Conservation (phyloP, 2,797 vertebrate genomes). For the Okamejei kenojei region DNA sequence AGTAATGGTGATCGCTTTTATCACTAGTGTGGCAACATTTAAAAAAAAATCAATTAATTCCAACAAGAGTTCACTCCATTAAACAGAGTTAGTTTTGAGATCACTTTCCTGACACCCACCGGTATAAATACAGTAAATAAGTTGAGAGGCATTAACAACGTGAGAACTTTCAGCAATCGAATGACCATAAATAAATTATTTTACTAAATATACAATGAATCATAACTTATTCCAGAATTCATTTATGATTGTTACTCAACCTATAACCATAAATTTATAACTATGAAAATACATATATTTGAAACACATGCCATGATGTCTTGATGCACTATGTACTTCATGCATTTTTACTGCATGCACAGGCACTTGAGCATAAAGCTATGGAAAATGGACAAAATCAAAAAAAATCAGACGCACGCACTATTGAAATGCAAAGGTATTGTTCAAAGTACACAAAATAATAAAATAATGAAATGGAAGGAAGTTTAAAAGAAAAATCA, state of each 20-base stretch:
- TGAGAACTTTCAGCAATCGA: background rate
- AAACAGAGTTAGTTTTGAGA: background rate
- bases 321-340: background rate
- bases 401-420: background rate
- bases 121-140: background rate
- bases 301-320: background rate
- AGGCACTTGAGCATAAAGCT: background rate
- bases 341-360: constrained; percentile 14
- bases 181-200: background rate
- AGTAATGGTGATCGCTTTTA: background rate
- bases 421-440: background rate
- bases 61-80: background rate
- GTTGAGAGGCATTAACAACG: background rate
- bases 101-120: background rate
- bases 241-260: background rate
- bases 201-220: constrained; percentile 9
- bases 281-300: background rate
- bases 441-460: background rate
- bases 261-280: background rate
- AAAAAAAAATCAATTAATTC: background rate
- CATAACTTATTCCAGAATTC: background rate
- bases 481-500: constrained; percentile 50
- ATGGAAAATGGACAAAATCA: background rate
- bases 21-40: background rate
- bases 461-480: constrained; percentile 43